A percentile compares a stretch with the other conserved stretches of the same genome.
Evolutionary conservation across 2,888 invertebrate species (phyloP).

Genomic region (Schrankia costaestrigalis): DNA sequence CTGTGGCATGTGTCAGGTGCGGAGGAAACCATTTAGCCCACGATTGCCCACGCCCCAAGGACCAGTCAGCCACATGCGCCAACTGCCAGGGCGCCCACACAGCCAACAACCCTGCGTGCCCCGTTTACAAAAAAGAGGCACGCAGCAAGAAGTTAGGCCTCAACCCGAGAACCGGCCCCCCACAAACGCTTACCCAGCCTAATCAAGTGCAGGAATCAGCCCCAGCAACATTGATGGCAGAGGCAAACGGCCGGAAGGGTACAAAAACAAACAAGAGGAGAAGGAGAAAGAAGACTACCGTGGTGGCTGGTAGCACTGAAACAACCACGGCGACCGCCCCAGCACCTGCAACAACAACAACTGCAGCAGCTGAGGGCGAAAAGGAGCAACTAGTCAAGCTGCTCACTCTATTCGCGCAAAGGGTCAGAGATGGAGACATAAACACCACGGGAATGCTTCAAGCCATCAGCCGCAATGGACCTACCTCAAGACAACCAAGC

Average conservation of each 20-base stretch:
- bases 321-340: too few species aligned
- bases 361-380: too few species aligned
- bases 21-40: background rate
- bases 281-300: background rate
- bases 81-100: background rate
- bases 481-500: background rate
- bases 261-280: background rate
- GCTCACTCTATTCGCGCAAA: too few species aligned
- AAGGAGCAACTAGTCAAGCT: too few species aligned
- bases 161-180: background rate
- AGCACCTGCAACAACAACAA: too few species aligned
- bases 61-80: background rate
- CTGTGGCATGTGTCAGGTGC: background rate
- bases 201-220: background rate
- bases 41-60: background rate
- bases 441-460: too few species aligned
- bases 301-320: too few species aligned
- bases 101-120: background rate
- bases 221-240: background rate
- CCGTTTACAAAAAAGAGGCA: background rate
- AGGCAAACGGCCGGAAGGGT: background rate
- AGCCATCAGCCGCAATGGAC: too few species aligned
- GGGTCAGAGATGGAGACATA: too few species aligned
- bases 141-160: background rate
- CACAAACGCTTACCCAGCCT: too few species aligned